Evolutionary conservation across 2,888 invertebrate species (phyloP).

Genomic region (Eubasilissa splendida): DNA sequence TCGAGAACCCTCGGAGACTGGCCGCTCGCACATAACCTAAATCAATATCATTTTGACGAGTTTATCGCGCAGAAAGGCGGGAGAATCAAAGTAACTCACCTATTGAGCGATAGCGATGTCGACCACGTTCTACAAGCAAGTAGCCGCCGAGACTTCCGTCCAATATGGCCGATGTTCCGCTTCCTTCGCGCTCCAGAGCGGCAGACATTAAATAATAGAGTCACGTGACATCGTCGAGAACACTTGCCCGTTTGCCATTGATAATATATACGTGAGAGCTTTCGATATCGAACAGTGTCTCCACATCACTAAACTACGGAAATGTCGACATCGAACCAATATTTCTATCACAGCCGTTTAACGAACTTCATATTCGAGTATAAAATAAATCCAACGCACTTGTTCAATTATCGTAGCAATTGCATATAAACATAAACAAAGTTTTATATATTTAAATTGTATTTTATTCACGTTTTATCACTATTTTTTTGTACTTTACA

Average conservation of each 20-base stretch:
- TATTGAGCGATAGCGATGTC: not conserved
- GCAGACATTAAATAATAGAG: conserved; percentile 18
- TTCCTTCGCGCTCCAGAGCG: conserved; percentile 11
- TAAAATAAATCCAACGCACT: too few relatives aligned
- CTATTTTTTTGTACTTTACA: too few relatives aligned
- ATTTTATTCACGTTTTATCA: too few relatives aligned
- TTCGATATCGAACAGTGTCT: not conserved
- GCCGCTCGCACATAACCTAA: conserved; percentile 13
- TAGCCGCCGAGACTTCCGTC: conserved; percentile 11
- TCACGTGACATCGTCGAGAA: conserved; percentile 26
- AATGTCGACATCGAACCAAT: not conserved
- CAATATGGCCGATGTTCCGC: conserved; percentile 15
- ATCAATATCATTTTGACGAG: not conserved
- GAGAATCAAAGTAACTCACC: conserved; percentile 23
- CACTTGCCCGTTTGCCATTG: conserved; percentile 26
- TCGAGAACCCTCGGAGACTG: conserved; percentile 3
- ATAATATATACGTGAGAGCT: not conserved
- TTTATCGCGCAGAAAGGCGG: not conserved
- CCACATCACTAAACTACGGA: conserved; percentile 1
- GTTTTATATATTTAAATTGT: too few relatives aligned
- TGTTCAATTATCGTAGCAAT: too few relatives aligned
- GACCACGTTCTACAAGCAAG: conserved; percentile 14
- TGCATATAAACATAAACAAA: too few relatives aligned
- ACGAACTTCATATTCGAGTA: too few relatives aligned
- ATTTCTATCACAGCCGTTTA: too few relatives aligned